These are phyloP conservation scores for Empis livida DNA, from an alignment of 2,888 invertebrate species.

Conservation along the genomic window DNA sequence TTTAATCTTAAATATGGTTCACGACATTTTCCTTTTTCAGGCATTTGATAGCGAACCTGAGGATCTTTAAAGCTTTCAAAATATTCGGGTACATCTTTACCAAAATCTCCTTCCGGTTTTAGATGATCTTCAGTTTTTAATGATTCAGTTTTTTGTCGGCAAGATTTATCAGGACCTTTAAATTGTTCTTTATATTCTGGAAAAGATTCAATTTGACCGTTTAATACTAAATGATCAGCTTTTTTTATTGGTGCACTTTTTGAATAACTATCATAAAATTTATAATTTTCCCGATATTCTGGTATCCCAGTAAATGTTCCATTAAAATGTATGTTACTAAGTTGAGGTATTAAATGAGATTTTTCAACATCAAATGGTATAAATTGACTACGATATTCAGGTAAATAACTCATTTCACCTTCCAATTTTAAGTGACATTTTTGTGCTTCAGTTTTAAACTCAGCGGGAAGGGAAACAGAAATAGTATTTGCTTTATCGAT, in stretches of 20 bases:
- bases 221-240: constrained; percentile 27
- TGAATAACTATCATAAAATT: constrained; percentile 31
- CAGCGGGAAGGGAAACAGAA: neutral
- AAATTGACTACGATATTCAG: constrained; percentile 31
- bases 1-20: constrained; percentile 30
- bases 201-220: constrained; percentile 21
- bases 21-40: constrained; percentile 32
- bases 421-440: constrained; percentile 18
- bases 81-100: constrained; percentile 31
- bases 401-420: constrained; percentile 16
- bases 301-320: constrained; percentile 29
- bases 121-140: constrained; percentile 28
- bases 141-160: constrained; percentile 19
- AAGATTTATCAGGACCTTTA: constrained; percentile 22
- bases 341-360: constrained; percentile 34
- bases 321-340: constrained; percentile 29
- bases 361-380: constrained; percentile 30
- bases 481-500: constrained; percentile 18
- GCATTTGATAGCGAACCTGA: constrained; percentile 25
- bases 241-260: constrained; percentile 34
- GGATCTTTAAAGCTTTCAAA: constrained; percentile 34
- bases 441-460: constrained; percentile 15
- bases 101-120: constrained; percentile 27
- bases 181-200: constrained; percentile 32
- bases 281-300: constrained; percentile 33